Percentiles rank a stretch among this genome's conserved stretches.
Evolutionary conservation across 2,888 invertebrate genomes (phyloP).

Genomic region (Orthonevra nobilis): DNA sequence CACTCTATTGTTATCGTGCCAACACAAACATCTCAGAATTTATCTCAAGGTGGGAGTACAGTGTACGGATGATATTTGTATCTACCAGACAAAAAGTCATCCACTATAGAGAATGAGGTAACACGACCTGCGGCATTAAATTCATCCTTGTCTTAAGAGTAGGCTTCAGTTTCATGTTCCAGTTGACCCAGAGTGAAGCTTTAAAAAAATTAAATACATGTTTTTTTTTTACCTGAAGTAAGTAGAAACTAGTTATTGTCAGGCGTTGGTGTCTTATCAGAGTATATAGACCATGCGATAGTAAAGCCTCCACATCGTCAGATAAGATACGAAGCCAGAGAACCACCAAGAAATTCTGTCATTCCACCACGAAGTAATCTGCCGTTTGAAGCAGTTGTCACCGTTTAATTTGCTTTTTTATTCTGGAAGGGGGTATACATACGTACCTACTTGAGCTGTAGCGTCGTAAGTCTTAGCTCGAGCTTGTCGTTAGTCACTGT

Average conservation of each 20-base stretch:
- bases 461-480: constrained; percentile 31
- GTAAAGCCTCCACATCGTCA: constrained; percentile 14
- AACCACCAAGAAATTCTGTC: constrained; percentile 19
- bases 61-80: no score
- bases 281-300: constrained; percentile 23
- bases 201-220: no score
- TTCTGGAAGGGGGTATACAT: background rate
- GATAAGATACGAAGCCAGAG: constrained; percentile 53
- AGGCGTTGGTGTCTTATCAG: constrained; percentile 32
- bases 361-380: constrained; percentile 26
- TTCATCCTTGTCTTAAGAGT: background rate
- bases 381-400: constrained; percentile 25
- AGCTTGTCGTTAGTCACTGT: constrained; percentile 49
- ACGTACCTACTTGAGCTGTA: background rate
- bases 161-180: constrained; percentile 9
- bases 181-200: constrained; percentile 24
- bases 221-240: no score
- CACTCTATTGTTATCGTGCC: constrained; percentile 12
- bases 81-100: no score
- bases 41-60: constrained; percentile 31
- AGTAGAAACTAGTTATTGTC: no score
- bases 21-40: background rate
- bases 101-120: constrained; percentile 25
- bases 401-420: constrained; percentile 46
- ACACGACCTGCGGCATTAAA: constrained; percentile 22